Conservation (phyloP, 2,888 invertebrate species). For the Spisula solida region DNA sequence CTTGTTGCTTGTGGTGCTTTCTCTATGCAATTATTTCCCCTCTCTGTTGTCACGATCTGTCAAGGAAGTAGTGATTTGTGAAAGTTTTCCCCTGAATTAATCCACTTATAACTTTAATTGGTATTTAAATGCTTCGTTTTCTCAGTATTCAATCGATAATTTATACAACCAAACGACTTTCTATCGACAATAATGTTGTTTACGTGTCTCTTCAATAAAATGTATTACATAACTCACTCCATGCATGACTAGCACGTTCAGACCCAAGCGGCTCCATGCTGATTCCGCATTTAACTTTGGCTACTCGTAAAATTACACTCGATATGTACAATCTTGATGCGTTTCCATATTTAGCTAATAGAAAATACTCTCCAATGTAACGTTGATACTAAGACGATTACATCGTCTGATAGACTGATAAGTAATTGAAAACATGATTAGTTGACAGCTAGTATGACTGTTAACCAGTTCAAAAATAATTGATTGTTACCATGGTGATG, state of each 20-base stretch:
- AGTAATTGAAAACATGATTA: neutral
- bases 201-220: neutral
- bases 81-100: too few relatives aligned
- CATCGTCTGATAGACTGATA: constrained; percentile 2
- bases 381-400: neutral
- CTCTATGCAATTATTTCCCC: too few relatives aligned
- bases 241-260: neutral
- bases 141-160: too few relatives aligned
- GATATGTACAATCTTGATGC: neutral
- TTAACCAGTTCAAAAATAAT: neutral
- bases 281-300: neutral
- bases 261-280: neutral
- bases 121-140: too few relatives aligned
- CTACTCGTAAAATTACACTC: neutral
- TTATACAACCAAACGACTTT: too few relatives aligned
- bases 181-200: neutral
- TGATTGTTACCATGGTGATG: neutral
- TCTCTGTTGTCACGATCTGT: too few relatives aligned
- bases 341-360: neutral
- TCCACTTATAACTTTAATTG: too few relatives aligned
- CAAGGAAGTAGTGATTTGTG: too few relatives aligned
- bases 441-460: neutral
- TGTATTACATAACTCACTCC: neutral
- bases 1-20: too few relatives aligned
- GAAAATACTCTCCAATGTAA: neutral